Conservation (phyloP, 2,113 vertebrate species). For the Neolamprologus variostigma region DNA sequence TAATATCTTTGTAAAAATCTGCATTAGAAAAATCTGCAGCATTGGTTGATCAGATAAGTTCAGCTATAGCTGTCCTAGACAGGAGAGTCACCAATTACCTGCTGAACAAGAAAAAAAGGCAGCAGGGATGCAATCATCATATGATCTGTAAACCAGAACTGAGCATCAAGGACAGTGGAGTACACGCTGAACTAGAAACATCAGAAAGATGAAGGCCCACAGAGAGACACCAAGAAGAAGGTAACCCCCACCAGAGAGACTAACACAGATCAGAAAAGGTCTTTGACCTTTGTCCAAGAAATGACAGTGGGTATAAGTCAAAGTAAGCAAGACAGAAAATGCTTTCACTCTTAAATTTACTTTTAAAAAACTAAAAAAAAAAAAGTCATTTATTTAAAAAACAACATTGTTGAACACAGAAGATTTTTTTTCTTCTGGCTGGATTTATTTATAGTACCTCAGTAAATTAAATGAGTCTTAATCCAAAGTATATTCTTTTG, state of each 20-base stretch:
- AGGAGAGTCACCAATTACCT: background rate
- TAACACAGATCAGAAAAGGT: background rate
- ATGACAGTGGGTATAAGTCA: background rate
- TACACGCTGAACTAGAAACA: background rate
- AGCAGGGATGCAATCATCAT: background rate
- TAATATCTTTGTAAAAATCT: background rate
- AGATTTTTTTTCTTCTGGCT: background rate
- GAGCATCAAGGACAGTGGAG: background rate
- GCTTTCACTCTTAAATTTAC: background rate
- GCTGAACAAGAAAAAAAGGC: background rate
- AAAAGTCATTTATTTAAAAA: background rate
- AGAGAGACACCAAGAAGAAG: background rate
- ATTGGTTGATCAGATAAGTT: background rate
- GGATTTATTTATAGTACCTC: background rate
- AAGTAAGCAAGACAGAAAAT: background rate
- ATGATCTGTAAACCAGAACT: background rate
- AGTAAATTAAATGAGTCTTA: background rate
- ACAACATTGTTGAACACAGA: background rate
- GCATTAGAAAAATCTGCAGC: background rate
- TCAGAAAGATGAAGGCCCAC: background rate
- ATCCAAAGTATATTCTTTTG: background rate
- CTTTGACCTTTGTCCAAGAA: background rate
- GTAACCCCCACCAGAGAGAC: background rate
- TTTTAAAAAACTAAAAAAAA: background rate
- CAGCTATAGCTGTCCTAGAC: background rate